phyloP scores from a whole-genome alignment of 1,140 invertebrate species.

The Saccostrea echinata region DNA sequence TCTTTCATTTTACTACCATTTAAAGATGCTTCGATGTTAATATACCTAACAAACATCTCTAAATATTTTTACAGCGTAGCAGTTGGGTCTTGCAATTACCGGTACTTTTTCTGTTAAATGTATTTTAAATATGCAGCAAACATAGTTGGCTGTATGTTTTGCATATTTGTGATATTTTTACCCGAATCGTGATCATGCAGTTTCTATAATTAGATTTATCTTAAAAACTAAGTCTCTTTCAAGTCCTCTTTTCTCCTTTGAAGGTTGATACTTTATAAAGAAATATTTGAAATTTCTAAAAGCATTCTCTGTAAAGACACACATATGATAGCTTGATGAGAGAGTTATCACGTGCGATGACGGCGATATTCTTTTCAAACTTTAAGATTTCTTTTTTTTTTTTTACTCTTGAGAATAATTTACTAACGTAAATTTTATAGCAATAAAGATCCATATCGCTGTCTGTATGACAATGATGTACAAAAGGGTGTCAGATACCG shows the following conservation, averaged over 20 bases:
- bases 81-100: too few relatives aligned
- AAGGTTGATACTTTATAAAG: conserved; percentile 12
- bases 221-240: conserved; percentile 10
- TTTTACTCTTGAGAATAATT: background rate
- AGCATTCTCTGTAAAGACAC: background rate
- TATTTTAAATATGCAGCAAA: too few relatives aligned
- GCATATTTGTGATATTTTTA: background rate
- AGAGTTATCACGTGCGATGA: background rate
- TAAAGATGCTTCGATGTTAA: too few relatives aligned
- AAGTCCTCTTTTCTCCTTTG: background rate
- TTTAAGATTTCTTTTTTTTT: background rate
- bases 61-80: too few relatives aligned
- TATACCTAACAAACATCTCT: too few relatives aligned
- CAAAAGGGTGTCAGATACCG: background rate
- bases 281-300: conserved; percentile 11
- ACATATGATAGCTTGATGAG: background rate
- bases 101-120: too few relatives aligned
- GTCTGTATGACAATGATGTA: background rate
- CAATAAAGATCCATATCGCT: background rate
- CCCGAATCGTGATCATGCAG: background rate
- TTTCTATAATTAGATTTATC: background rate
- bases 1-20: too few relatives aligned
- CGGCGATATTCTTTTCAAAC: background rate
- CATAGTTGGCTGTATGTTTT: background rate
- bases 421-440: background rate